Conservation (phyloP, 2,113 vertebrate species). For the Nansenia antarctica region DNA sequence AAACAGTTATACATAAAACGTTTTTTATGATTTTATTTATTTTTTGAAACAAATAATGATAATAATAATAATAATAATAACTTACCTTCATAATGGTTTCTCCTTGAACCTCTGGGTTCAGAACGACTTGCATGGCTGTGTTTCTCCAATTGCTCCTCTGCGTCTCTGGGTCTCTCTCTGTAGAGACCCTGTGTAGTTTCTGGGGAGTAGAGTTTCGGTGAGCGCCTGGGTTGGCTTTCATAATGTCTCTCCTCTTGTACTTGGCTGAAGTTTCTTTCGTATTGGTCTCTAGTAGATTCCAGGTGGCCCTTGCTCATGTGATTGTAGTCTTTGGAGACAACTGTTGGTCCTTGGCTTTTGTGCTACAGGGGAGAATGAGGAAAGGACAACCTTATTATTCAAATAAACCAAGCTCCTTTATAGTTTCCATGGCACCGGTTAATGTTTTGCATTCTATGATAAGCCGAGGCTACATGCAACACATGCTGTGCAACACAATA, state of each 20-base stretch:
- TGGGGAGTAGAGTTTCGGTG: slow-evolving; percentile 23
- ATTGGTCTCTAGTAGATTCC: slow-evolving; percentile 6
- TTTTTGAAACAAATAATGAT: not conserved
- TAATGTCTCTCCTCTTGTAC: slow-evolving; percentile 10
- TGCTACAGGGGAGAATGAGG: slow-evolving; percentile 29
- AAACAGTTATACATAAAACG: not conserved
- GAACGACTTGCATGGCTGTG: too few relatives aligned
- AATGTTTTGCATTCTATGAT: not conserved
- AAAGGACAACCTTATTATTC: not conserved
- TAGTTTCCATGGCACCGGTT: not conserved
- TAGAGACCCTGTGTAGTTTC: slow-evolving; percentile 20
- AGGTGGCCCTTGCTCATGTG: slow-evolving; percentile 9
- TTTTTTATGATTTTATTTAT: too few relatives aligned
- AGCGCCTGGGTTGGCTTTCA: slow-evolving; percentile 24
- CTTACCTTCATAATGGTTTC: slow-evolving; percentile 52
- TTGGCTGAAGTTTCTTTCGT: slow-evolving; percentile 29
- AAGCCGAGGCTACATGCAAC: not conserved
- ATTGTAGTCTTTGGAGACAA: slow-evolving; percentile 40
- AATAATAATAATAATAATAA: not conserved
- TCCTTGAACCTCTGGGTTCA: too few relatives aligned
- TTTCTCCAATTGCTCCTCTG: slow-evolving; percentile 21
- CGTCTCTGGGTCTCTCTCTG: slow-evolving; percentile 30
- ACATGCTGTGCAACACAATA: not conserved
- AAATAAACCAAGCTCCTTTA: not conserved
- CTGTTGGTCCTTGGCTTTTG: slow-evolving; percentile 26